Evolutionary conservation across 2,113 vertebrate species (phyloP).

Genomic region (Platichthys flesus): DNA sequence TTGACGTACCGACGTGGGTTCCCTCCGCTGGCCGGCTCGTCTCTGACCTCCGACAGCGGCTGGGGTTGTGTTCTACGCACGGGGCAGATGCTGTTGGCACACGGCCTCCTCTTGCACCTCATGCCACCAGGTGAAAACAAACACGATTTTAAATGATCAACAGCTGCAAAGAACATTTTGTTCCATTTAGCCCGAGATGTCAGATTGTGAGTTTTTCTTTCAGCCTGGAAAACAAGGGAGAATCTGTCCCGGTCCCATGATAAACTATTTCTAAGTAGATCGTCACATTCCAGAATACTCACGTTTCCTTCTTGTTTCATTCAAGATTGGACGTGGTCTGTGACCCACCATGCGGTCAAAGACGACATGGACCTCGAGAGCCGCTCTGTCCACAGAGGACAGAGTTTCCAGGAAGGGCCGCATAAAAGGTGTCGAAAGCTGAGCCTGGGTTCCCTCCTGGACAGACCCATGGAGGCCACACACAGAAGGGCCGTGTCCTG

Average conservation of each 20-base stretch:
- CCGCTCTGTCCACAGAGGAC: constrained; percentile 16
- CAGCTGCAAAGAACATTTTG: too few species aligned
- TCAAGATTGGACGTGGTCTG: constrained; percentile 82
- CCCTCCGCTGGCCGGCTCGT: constrained; percentile 78
- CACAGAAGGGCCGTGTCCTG: constrained; percentile 85
- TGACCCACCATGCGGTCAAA: constrained; percentile 60
- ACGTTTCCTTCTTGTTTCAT: background rate
- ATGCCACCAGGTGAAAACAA: constrained; percentile 82
- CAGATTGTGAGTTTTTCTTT: too few species aligned
- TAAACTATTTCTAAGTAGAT: too few species aligned
- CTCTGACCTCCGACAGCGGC: constrained; percentile 88
- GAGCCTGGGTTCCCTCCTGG: constrained; percentile 64
- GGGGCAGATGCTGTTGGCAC: constrained; percentile 91
- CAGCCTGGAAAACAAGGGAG: too few species aligned
- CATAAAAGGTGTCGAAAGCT: constrained; percentile 30
- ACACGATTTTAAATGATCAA: background rate
- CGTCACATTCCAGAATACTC: background rate
- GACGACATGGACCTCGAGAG: constrained; percentile 79
- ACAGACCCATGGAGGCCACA: constrained; percentile 71
- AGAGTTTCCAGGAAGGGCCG: background rate
- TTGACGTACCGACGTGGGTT: constrained; percentile 90
- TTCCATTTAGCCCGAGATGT: too few species aligned
- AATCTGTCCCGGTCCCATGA: too few species aligned
- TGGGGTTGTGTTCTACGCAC: constrained; percentile 93
- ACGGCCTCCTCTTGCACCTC: constrained; percentile 85